phyloP scores from a whole-genome alignment of 2,888 invertebrate species.

The Tetragonula carbonaria region DNA sequence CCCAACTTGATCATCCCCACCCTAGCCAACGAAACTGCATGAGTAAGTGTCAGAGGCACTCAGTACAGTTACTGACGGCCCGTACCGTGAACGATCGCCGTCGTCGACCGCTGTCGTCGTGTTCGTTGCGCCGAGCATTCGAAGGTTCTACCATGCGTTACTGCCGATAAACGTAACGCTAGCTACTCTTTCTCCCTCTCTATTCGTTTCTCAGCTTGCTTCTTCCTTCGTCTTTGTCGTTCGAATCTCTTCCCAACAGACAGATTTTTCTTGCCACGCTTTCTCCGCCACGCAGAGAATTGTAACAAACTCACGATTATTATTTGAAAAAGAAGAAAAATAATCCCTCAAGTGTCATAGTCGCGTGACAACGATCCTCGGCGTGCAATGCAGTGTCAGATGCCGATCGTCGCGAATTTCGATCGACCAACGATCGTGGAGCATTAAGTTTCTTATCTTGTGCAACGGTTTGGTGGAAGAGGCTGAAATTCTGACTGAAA shows the following conservation, averaged over 20 bases:
- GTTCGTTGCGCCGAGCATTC: conserved; percentile 26
- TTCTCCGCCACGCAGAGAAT: not conserved
- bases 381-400: conserved; percentile 1
- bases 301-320: conserved; percentile 28
- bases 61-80: conserved; percentile 80
- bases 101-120: conserved; percentile 55
- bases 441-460: not conserved
- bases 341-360: conserved; percentile 16
- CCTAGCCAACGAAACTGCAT: conserved; percentile 68
- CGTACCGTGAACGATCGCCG: conserved; percentile 74
- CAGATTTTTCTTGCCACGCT: conserved; percentile 36
- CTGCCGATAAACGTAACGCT: conserved; percentile 64
- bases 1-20: conserved; percentile 69
- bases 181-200: conserved; percentile 40
- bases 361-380: conserved; percentile 27
- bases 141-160: conserved; percentile 64
- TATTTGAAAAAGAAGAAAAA: not conserved
- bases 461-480: not conserved
- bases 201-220: conserved; percentile 28
- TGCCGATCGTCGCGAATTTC: not conserved
- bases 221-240: not conserved
- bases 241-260: conserved; percentile 14
- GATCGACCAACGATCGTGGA: not conserved
- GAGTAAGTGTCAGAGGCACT: conserved; percentile 76
- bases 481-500: not conserved